These are phyloP conservation scores for Meandrusa payeni DNA, from an alignment of 2,888 invertebrate species.

Conservation along the genomic window DNA sequence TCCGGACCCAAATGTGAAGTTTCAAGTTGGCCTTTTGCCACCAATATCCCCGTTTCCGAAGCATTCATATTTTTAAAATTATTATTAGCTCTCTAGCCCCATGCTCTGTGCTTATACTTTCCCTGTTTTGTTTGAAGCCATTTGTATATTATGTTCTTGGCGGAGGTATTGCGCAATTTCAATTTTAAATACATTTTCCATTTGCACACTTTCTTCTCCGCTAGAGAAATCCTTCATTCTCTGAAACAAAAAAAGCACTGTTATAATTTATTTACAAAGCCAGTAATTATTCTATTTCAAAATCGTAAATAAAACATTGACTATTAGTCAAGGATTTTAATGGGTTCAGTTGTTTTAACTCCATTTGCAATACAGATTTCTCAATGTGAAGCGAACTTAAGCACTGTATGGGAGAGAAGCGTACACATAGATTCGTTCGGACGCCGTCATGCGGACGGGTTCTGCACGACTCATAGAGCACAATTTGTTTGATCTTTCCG, in stretches of 20 bases:
- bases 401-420: constrained; percentile 40
- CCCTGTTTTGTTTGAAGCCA: constrained; percentile 74
- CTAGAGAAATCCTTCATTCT: constrained; percentile 39
- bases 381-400: constrained; percentile 32
- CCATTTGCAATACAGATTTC: constrained; percentile 1
- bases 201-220: constrained; percentile 55
- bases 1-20: constrained; percentile 55
- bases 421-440: constrained; percentile 42
- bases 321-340: too few species aligned
- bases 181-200: constrained; percentile 56
- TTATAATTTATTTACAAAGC: too few species aligned
- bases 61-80: constrained; percentile 71
- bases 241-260: constrained; percentile 67
- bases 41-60: constrained; percentile 58
- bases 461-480: constrained; percentile 70
- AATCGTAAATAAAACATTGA: too few species aligned
- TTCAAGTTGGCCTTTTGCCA: constrained; percentile 71
- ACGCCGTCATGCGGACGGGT: constrained; percentile 68
- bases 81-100: constrained; percentile 66
- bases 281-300: too few species aligned
- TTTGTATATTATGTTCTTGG: constrained; percentile 75
- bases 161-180: constrained; percentile 65
- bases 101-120: constrained; percentile 72
- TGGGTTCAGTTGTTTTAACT: too few species aligned
- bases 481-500: constrained; percentile 78